These are phyloP conservation scores for Ischnus inquisitorius DNA, from an alignment of 2,888 invertebrate genomes.

Conservation along the genomic window DNA sequence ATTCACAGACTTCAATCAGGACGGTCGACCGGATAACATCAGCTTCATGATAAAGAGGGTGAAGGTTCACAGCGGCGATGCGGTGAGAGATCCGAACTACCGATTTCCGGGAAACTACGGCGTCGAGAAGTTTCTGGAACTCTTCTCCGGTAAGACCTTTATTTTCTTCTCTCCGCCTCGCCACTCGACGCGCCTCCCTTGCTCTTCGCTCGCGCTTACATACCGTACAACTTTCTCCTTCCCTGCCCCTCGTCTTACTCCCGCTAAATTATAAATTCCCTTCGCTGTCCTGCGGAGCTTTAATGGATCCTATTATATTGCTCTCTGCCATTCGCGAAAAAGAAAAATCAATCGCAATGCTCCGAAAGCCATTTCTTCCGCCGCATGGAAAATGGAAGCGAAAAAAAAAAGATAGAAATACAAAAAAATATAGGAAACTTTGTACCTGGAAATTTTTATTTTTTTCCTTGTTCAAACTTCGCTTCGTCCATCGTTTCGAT, in stretches of 20 bases:
- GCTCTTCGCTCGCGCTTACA: neutral
- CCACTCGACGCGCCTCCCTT: neutral
- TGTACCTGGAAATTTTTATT: neutral
- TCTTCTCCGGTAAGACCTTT: slow-evolving; percentile 93
- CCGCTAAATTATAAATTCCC: slow-evolving; percentile 52
- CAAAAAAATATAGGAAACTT: slow-evolving; percentile 16
- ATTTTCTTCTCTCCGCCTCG: neutral
- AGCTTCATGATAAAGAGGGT: slow-evolving; percentile 98
- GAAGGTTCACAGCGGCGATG: slow-evolving; percentile 94
- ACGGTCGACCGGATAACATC: slow-evolving; percentile 95
- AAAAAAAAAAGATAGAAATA: neutral
- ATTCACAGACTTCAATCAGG: slow-evolving; percentile 94
- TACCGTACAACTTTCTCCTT: neutral
- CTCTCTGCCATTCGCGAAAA: slow-evolving; percentile 24
- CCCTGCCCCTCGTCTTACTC: neutral
- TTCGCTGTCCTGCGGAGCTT: neutral
- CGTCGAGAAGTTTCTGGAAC: slow-evolving; percentile 98
- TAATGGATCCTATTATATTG: slow-evolving; percentile 55
- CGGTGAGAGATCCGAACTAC: slow-evolving; percentile 93
- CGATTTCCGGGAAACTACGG: slow-evolving; percentile 97
- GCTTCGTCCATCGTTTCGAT: slow-evolving; percentile 38
- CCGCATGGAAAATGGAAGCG: neutral
- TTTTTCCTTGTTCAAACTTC: slow-evolving; percentile 44
- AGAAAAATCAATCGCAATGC: slow-evolving; percentile 9
- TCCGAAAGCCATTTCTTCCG: neutral